Base-by-base conservation (phyloP, 2,888 invertebrate species). In the Rhagium mordax region DNA sequence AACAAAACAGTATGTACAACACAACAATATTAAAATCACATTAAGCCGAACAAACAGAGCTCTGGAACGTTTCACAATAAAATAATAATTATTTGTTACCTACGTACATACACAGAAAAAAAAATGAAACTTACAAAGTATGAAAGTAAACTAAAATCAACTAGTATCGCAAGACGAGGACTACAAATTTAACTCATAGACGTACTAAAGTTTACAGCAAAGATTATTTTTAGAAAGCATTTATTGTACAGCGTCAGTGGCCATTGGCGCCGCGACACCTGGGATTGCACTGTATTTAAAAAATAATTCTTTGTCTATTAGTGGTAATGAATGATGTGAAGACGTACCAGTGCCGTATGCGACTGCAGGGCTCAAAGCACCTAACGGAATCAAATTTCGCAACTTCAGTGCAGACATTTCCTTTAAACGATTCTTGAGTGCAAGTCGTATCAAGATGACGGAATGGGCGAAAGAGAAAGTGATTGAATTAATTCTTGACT, bases 151-250 rank as follows among this genome's bases (percentile, higher is more conserved):
- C 72, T 33, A 29, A 21, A 57, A 55, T 70, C 74, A 61, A 47
- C 49, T 70, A 70, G 65, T 74, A 70, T 61, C 15, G 47, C 70
- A 57, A 57, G 65, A 71, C 60, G 65, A 60, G 64, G 64, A 76
- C 71, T 76, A 72, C 33, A 55, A 72, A 70, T 51, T 61, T 74
- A 72, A 53, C 65, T 47, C 59, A 61, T 64, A 66, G 61, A 60
- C 47, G 41, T 68, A 33, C 74, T 41, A 64, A 62, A 64, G 71
- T 68, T 72, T 55, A 51, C 27, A 64, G 55, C 16, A 21, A 60
- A 15, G 49, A 33, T 59, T 76, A 76, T 76, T 76, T 74, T 74
- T 76, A 74, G 74, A 47, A 66, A 21, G 20, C 27, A 62, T 75
- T 67, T 72, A 65, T 65, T 64, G 57, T 53, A 55, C 27, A 69